Base-by-base conservation (phyloP, 2,888 invertebrate species). In the Limnephilus rhombicus region DNA sequence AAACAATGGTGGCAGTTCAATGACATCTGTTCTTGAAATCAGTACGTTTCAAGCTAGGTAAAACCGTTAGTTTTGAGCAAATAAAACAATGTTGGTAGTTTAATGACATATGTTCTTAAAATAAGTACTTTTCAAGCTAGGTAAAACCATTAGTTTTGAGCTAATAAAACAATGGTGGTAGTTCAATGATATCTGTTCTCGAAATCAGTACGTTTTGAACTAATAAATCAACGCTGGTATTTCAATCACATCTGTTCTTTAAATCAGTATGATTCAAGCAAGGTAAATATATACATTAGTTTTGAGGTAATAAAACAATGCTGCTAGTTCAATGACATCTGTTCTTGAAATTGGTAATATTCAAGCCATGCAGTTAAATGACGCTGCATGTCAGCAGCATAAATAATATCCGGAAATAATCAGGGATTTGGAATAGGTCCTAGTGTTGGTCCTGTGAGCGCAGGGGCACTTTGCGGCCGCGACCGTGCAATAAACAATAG, bases 401-500 rank as follows among this genome's bases (percentile, higher is more conserved):
- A 83, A 31, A 83, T 34, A 12, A 24, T 83, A 83, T 34, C 37
- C 83, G 68, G 37, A 83, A 83, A 83, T 83, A 83, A 83, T 83
- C 83, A 37, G n/a, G 37, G 83, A 83, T 83, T 83, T 37, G n/a
- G 83, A 83, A 37, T 37, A 37, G 83, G 83, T 41, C 37, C 83
- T 83, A 2, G 68, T n/a, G 5, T 24, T 9, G 68, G 68, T 68
- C 24, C 68, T 68, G 68, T n/a, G 53, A 53, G 53, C 18, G 53
- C 53, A 29, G 87, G 12, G 53, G 68, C 87, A 87, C 53, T 87
- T 87, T 87, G 87, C 87, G 87, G 87, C 87, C 37, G 45, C 41
- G 2, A 80, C 68, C 18, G 80, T 15, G 41, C 89, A 80, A 81
- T 89, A 89, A 89, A 89, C 89, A 37, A 89, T 89, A 89, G 34